A percentile compares a stretch with the other conserved stretches of the same genome.
Evolutionary conservation across 2,113 vertebrate genomes (phyloP).

Genomic region (Syngnathus floridae): DNA sequence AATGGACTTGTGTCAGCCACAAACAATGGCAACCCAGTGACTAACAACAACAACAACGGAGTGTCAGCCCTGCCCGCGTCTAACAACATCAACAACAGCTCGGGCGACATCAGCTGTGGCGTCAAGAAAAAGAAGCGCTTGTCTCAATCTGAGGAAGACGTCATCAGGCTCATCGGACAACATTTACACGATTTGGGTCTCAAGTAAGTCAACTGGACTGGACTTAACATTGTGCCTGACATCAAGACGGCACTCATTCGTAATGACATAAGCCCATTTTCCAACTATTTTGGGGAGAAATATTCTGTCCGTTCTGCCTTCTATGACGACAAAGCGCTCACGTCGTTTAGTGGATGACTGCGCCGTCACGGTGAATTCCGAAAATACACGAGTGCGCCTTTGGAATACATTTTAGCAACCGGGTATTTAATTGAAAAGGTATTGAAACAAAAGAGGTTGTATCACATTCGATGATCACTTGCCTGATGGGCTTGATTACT

Average conservation of each 20-base stretch:
- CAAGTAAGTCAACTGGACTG: slow-evolving; percentile 77
- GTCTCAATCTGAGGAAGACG: slow-evolving; percentile 89
- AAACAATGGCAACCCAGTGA: slow-evolving; percentile 72
- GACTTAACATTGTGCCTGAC: not conserved
- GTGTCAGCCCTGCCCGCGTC: slow-evolving; percentile 50
- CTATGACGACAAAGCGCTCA: not conserved
- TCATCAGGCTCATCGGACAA: slow-evolving; percentile 91
- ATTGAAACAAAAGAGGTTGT: not conserved
- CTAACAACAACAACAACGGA: slow-evolving; percentile 79
- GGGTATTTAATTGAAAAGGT: not conserved
- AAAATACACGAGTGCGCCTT: not conserved
- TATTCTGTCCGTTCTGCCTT: not conserved
- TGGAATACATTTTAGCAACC: not conserved
- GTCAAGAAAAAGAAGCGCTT: slow-evolving; percentile 88
- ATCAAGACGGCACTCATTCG: not conserved
- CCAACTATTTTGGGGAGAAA: not conserved
- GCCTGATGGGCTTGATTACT: not conserved
- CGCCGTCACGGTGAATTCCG: not conserved
- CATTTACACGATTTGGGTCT: slow-evolving; percentile 91
- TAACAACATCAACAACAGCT: slow-evolving; percentile 53
- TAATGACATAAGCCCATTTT: not conserved
- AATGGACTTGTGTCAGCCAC: slow-evolving; percentile 79
- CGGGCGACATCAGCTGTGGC: slow-evolving; percentile 65
- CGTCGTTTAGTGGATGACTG: not conserved
- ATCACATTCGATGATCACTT: not conserved